Evolutionary conservation across 2,888 invertebrate genomes (phyloP), one percentile per base, ranked within the genome.

Genomic region (Pyrocoelia pectoralis): DNA sequence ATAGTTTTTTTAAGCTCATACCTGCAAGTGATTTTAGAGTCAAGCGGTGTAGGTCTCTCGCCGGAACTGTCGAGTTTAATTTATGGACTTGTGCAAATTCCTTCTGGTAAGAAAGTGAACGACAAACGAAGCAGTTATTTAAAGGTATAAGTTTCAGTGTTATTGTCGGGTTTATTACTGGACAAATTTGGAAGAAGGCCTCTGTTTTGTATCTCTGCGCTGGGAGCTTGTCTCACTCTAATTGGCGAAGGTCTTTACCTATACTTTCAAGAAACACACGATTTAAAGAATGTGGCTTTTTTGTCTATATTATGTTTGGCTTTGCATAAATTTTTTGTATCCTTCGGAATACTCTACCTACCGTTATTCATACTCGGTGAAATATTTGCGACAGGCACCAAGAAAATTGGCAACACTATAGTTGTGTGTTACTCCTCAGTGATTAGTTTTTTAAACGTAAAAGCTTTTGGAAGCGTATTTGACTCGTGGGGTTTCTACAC

Each of bases 1-100:
- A 82, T 84, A 18, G 75, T 84, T 2, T 86, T 87, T 0, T 83
- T 88, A 18, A 86, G 87, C 64, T 84, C 86, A 0, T 88, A 88
- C 70, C 81, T 87, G 57, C 86, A 87, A 73, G 83, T 83, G 28
- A 87, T 88, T 65, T 84, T 88, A 54, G 79, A 82, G 40, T 83
- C 84, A 41, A 85, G 84, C 58, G 83, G 83, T 43, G 75, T 77
- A 4, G 82, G 82, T 1, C 77, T 86, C 43, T 83, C 86, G 0
- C 84, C 86, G 0, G 83, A 83, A 0, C 77, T 81, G 8, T 84
- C 84, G 1, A 86, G 87, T 65, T 86, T 87, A 33, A 78, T 87
- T 9, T 83, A 87, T 65, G 87, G 87, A 61, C 78, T 85, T 10
- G 81, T 87, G 14, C 87, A 87, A 65, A 71, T 88, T 15, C 76